Percentiles rank a stretch among this genome's conserved stretches.
Evolutionary conservation across 2,888 invertebrate genomes (phyloP).

Genomic region (Cyrtodaria siliqua): DNA sequence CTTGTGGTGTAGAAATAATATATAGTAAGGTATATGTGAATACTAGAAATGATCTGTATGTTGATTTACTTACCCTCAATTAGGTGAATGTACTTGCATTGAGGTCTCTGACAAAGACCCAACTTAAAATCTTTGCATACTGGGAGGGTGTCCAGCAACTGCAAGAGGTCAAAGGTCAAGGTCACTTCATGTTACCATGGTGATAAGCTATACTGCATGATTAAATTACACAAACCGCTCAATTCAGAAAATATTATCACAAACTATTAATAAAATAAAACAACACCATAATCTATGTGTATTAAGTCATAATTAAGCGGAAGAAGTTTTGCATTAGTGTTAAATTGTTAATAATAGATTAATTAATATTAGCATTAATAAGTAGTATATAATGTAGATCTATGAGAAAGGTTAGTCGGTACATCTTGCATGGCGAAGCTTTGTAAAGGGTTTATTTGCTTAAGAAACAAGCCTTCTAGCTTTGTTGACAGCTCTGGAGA

Average conservation of each 20-base stretch:
- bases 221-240: too few relatives aligned
- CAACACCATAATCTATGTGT: too few relatives aligned
- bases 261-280: too few relatives aligned
- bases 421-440: slow-evolving; percentile 42
- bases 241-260: too few relatives aligned
- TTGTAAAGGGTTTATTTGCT: not conserved
- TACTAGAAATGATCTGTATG: too few relatives aligned
- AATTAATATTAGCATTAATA: slow-evolving; percentile 25
- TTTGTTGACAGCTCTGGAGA: slow-evolving; percentile 1
- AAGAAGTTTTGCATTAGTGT: too few relatives aligned
- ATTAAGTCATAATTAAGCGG: too few relatives aligned
- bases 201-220: too few relatives aligned
- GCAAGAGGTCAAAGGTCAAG: slow-evolving; percentile 87
- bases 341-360: too few relatives aligned
- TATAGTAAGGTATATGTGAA: too few relatives aligned
- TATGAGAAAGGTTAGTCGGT: slow-evolving; percentile 29
- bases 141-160: slow-evolving; percentile 99
- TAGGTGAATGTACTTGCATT: slow-evolving; percentile 99
- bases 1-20: too few relatives aligned
- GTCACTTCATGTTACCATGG: slow-evolving; percentile 20
- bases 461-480: slow-evolving; percentile 26
- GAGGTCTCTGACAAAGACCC: slow-evolving; percentile 95
- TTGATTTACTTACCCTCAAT: slow-evolving; percentile 96
- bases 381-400: slow-evolving; percentile 2
- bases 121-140: slow-evolving; percentile 99